These are phyloP conservation scores for Thunnus albacares DNA, from an alignment of 2,797 vertebrate genomes.

Conservation along the genomic window DNA sequence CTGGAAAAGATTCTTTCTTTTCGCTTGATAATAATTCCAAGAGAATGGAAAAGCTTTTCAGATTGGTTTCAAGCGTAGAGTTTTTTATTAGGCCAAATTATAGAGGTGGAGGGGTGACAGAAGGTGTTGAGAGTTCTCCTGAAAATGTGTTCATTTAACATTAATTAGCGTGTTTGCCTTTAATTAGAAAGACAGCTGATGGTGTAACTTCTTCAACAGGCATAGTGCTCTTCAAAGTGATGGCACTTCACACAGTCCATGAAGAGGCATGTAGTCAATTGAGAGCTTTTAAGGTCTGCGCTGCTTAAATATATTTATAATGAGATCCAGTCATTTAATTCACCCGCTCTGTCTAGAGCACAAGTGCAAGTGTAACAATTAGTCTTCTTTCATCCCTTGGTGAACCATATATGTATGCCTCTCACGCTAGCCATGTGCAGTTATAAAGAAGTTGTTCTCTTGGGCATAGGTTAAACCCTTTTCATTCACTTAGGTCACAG, in stretches of 20 bases:
- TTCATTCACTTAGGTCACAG: constrained; percentile 28
- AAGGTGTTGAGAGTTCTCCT: constrained; percentile 41
- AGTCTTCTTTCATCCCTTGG: constrained; percentile 7
- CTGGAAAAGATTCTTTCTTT: constrained; percentile 54
- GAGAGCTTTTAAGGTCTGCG: constrained; percentile 57
- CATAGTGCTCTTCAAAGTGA: constrained; percentile 65
- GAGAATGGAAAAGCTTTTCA: constrained; percentile 52
- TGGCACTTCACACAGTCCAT: constrained; percentile 64
- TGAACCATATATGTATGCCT: constrained; percentile 3
- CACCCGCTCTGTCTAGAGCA: constrained; percentile 36
- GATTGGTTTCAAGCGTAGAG: constrained; percentile 46
- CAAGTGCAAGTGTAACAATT: constrained; percentile 6
- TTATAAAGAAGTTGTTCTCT: not conserved
- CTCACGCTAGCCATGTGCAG: not conserved
- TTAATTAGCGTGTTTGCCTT: constrained; percentile 60
- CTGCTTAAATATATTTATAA: constrained; percentile 61
- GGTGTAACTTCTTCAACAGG: constrained; percentile 61
- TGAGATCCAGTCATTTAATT: constrained; percentile 53
- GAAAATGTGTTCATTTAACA: constrained; percentile 55
- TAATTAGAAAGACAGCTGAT: constrained; percentile 68
- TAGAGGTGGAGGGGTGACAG: constrained; percentile 12
- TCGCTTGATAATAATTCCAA: constrained; percentile 51
- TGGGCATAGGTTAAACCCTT: constrained; percentile 4
- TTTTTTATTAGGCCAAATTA: constrained; percentile 32
- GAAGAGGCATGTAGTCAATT: constrained; percentile 45